phyloP scores from a whole-genome alignment of 2,113 vertebrate species.

The Sceloporus tristichus region DNA sequence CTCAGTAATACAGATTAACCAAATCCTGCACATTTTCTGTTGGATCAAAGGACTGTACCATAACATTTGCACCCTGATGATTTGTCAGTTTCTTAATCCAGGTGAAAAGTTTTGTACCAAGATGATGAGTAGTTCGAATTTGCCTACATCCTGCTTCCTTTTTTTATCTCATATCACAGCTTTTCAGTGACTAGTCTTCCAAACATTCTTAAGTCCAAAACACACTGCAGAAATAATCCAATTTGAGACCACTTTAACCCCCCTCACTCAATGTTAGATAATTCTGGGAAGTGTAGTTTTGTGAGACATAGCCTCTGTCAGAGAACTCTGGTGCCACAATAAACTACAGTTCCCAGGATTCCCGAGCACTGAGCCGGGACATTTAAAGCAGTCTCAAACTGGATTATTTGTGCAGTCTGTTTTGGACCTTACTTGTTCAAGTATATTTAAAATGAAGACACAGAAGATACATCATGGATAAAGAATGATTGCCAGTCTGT shows the following conservation, averaged over 20 bases:
- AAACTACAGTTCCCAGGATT: no score
- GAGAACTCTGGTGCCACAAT: no score
- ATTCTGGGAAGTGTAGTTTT: no score
- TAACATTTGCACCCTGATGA: slow-evolving; percentile 51
- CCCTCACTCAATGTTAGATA: no score
- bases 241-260: no score
- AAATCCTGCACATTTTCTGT: background rate
- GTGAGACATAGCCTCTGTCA: no score
- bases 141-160: slow-evolving; percentile 43
- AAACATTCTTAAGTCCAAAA: slow-evolving; percentile 6
- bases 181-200: background rate
- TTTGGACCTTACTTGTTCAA: background rate
- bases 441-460: slow-evolving; percentile 1
- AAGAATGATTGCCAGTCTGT: background rate
- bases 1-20: background rate
- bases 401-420: no score
- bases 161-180: slow-evolving; percentile 38
- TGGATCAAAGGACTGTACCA: no score
- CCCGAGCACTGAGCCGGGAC: no score
- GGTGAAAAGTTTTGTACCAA: slow-evolving; percentile 48
- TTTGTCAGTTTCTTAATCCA: slow-evolving; percentile 55
- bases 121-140: slow-evolving; percentile 51
- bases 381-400: no score
- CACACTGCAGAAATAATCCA: no score
- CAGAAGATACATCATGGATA: background rate